phyloP scores from a whole-genome alignment of 2,888 invertebrate genomes.

The Synanthedon myopaeformis region DNA sequence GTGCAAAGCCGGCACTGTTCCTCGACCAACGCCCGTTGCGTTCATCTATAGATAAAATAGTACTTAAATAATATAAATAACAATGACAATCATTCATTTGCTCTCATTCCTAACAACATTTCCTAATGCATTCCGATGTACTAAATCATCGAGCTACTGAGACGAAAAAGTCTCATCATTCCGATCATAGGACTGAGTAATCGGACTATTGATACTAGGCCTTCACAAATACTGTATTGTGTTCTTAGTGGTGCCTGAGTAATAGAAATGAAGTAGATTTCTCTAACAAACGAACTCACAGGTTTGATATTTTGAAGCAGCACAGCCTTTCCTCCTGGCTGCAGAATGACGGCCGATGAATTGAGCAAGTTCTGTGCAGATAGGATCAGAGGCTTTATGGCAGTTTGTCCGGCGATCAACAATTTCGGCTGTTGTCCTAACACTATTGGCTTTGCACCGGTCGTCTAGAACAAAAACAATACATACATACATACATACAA shows the following conservation, averaged over 20 bases:
- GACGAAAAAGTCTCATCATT: too few species aligned
- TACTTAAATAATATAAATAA: too few species aligned
- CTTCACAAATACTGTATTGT: too few species aligned
- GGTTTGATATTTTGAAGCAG: constrained; percentile 65
- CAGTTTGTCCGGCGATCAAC: constrained; percentile 44
- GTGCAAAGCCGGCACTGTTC: neutral
- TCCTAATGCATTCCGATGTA: too few species aligned
- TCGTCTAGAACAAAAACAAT: constrained; percentile 24
- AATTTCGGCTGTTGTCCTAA: constrained; percentile 52
- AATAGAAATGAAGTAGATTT: neutral
- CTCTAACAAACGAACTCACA: constrained; percentile 18
- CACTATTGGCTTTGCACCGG: constrained; percentile 57
- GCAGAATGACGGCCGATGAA: constrained; percentile 53
- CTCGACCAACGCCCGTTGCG: neutral
- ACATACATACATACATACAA: too few species aligned
- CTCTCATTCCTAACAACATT: too few species aligned
- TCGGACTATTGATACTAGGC: too few species aligned
- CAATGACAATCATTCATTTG: too few species aligned
- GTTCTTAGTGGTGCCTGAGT: neutral
- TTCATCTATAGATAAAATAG: neutral
- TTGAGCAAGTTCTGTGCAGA: constrained; percentile 54
- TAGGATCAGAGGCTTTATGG: constrained; percentile 51
- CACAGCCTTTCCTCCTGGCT: constrained; percentile 65
- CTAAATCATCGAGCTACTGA: too few species aligned
- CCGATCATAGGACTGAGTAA: too few species aligned